Evolutionary conservation across 37 sponge, comb jelly and placozoan genomes (phyloP), one percentile per base, ranked within the genome.

Genomic region (Bolinopsis microptera): DNA sequence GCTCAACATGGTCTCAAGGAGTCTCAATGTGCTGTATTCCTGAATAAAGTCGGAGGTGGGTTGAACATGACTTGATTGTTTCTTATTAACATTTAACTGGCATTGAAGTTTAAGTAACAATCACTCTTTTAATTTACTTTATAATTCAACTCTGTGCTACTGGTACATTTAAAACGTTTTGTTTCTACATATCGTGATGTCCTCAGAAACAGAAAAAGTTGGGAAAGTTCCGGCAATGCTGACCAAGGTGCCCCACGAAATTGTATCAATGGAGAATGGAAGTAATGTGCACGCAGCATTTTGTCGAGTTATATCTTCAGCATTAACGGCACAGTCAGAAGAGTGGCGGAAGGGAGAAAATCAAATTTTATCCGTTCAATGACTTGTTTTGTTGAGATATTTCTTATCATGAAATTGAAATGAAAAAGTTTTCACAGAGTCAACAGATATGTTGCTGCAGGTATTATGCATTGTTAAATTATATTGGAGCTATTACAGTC

Each of bases 1-100:
- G 90, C 90, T 26, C 90, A 86, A 86, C 90, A 86, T 86, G 90
- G 90, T 8, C 90, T 86, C 25, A 86, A 86, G 26, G 90, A 86
- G 28, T 86, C 90, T 2, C 90, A 86, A 26, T 86, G 90, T 86
- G 90, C 90, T 86, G 90, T 86, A 0, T 86, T 86, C 31, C 61
- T 86, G 38, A 86, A 86, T 27, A 24, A 86, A 18, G 36, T 86
- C 0, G 90, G 61, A 24, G 90, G 48, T 86, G 25, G 2, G 61
- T 48, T 48, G 68, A 67, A 22, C 21, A 21, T 13, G 68, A 67
- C 68, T 21, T 67, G 68, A n/a, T n/a, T n/a, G n/a, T n/a, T n/a
- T n/a, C n/a, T n/a, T n/a, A n/a, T n/a, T n/a, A n/a, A n/a, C n/a
- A n/a, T n/a, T n/a, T n/a, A n/a, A n/a, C n/a, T n/a, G n/a, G n/a